Conservation (phyloP, 2,888 invertebrate genomes). For the Colletes collaris region DNA sequence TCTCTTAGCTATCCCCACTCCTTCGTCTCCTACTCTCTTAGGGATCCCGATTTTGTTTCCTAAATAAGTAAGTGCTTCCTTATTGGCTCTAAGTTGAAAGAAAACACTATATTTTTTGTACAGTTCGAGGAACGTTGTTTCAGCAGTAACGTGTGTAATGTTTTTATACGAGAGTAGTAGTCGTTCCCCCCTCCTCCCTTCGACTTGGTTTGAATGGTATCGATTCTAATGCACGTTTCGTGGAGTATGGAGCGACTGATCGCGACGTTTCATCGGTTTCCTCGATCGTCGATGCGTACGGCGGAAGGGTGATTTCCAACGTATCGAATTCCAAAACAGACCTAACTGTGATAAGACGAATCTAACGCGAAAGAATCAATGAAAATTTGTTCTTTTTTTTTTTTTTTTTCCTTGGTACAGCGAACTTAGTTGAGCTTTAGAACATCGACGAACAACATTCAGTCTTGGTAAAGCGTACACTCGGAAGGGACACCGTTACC, state of each 20-base stretch:
- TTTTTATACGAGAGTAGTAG: slow-evolving; percentile 48
- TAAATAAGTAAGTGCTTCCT: slow-evolving; percentile 47
- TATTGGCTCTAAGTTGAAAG: slow-evolving; percentile 47
- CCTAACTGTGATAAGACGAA: slow-evolving; percentile 45
- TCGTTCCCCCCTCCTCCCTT: background rate
- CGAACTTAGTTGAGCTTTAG: background rate
- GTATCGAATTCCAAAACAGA: slow-evolving; percentile 10
- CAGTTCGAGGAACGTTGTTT: slow-evolving; percentile 30
- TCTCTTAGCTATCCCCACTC: background rate
- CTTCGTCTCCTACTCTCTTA: slow-evolving; percentile 34
- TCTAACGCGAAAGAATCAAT: background rate
- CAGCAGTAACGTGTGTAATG: slow-evolving; percentile 30
- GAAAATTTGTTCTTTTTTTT: background rate
- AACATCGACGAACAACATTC: background rate
- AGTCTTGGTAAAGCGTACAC: background rate
- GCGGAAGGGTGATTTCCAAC: slow-evolving; percentile 18
- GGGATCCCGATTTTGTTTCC: slow-evolving; percentile 30
- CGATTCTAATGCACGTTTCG: slow-evolving; percentile 4
- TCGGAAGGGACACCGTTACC: slow-evolving; percentile 10
- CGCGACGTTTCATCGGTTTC: slow-evolving; percentile 48
- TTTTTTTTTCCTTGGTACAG: background rate
- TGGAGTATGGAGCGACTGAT: slow-evolving; percentile 2
- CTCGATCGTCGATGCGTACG: slow-evolving; percentile 22
- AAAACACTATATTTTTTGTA: slow-evolving; percentile 51
- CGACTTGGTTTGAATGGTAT: slow-evolving; percentile 4